A percentile compares a stretch with the other conserved stretches of the same genome.
These are phyloP conservation scores for Poeciliopsis gracilis DNA, from an alignment of 2,797 vertebrate species.

Conservation along the genomic window DNA sequence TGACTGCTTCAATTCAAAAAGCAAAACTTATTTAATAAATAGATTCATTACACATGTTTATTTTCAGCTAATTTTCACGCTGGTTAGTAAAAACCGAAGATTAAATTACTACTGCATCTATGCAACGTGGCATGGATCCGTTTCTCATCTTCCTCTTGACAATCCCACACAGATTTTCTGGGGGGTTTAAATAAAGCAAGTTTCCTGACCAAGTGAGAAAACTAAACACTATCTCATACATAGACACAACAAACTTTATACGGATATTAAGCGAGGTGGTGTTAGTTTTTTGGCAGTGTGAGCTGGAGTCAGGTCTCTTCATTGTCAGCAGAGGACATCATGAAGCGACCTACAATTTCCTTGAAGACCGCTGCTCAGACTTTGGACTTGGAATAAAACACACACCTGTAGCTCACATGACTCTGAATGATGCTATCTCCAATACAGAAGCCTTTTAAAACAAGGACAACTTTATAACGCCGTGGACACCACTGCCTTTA, in stretches of 20 bases:
- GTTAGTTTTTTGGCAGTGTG: background rate
- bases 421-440: background rate
- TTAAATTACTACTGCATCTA: background rate
- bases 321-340: background rate
- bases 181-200: background rate
- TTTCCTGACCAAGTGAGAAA: background rate
- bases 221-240: too few relatives aligned
- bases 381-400: background rate
- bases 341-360: background rate
- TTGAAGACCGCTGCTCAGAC: background rate
- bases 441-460: background rate
- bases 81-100: background rate
- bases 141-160: background rate
- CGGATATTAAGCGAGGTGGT: background rate
- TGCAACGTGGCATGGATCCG: background rate
- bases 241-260: too few relatives aligned
- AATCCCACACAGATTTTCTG: background rate
- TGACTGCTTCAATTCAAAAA: background rate
- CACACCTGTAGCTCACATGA: background rate
- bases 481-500: background rate
- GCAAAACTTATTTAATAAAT: background rate
- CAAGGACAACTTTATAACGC: background rate
- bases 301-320: background rate
- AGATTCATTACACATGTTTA: background rate
- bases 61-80: background rate